Evolutionary conservation across 2,797 vertebrate species (phyloP).

Genomic region (Coranthus polyacanthus): DNA sequence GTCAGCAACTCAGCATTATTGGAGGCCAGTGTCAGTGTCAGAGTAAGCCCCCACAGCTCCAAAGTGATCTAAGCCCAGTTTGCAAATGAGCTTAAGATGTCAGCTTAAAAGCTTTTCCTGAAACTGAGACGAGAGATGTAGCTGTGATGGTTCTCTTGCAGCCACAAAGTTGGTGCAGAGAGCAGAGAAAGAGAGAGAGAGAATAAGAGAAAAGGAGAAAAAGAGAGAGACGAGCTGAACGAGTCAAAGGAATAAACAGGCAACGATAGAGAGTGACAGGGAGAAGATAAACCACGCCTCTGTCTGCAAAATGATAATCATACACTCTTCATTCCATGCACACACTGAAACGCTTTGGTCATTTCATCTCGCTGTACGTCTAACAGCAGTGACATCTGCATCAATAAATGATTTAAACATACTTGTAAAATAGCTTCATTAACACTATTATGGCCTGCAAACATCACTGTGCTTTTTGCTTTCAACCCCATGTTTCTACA

Average conservation of each 20-base stretch:
- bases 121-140: constrained; percentile 71
- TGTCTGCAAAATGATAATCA: constrained; percentile 39
- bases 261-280: constrained; percentile 21
- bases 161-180: constrained; percentile 47
- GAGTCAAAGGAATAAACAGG: constrained; percentile 41
- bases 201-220: neutral
- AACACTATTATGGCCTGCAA: no score
- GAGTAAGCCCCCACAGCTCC: constrained; percentile 68
- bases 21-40: constrained; percentile 70
- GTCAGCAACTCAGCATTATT: constrained; percentile 71
- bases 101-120: constrained; percentile 82
- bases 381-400: neutral
- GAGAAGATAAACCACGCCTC: constrained; percentile 35
- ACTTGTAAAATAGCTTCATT: no score
- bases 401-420: neutral
- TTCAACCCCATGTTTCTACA: no score
- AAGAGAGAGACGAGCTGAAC: neutral
- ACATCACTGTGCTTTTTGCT: no score
- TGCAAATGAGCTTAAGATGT: constrained; percentile 83
- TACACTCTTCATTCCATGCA: constrained; percentile 48
- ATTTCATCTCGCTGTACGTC: neutral
- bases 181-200: constrained; percentile 18
- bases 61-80: constrained; percentile 68
- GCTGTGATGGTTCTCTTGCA: constrained; percentile 61
- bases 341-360: constrained; percentile 17